Evolutionary conservation across 53 echinoderm and acorn worm species (phyloP).

Genomic region (Paelopatides confundens): DNA sequence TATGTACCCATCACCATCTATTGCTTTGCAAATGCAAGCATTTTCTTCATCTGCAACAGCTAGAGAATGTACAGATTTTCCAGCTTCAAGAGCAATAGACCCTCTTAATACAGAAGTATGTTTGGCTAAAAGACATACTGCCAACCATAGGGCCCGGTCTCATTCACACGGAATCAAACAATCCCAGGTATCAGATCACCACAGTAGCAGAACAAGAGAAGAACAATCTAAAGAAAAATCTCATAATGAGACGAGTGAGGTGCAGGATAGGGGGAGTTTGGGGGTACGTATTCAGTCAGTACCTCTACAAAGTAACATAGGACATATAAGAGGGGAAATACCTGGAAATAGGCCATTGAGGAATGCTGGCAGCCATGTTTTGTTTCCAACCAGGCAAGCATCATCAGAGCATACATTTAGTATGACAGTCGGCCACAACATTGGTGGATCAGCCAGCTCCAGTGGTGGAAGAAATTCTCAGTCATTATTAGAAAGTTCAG

Average conservation of each 20-base stretch:
- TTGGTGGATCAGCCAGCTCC: background rate
- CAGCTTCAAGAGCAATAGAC: background rate
- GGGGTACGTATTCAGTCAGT: constrained; percentile 77
- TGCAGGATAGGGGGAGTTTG: background rate
- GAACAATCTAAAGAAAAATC: background rate
- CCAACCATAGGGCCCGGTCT: background rate
- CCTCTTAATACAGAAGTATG: background rate
- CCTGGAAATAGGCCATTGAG: constrained; percentile 42
- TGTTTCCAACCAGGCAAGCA: background rate
- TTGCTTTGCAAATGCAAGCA: background rate
- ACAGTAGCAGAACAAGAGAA: background rate
- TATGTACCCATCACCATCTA: background rate
- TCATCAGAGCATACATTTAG: background rate
- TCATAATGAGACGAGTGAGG: background rate
- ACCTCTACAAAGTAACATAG: constrained; percentile 87
- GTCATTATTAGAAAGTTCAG: background rate
- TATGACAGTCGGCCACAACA: background rate
- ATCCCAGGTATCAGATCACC: background rate
- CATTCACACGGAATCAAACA: background rate
- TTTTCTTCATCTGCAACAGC: background rate
- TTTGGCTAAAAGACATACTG: background rate
- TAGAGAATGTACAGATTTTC: background rate
- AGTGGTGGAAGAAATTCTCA: background rate
- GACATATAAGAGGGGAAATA: constrained; percentile 51
- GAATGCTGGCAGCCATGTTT: background rate